Percentiles rank a stretch among this genome's conserved stretches.
Conservation (phyloP, 2,888 invertebrate genomes). For the Tetragonula carbonaria region DNA sequence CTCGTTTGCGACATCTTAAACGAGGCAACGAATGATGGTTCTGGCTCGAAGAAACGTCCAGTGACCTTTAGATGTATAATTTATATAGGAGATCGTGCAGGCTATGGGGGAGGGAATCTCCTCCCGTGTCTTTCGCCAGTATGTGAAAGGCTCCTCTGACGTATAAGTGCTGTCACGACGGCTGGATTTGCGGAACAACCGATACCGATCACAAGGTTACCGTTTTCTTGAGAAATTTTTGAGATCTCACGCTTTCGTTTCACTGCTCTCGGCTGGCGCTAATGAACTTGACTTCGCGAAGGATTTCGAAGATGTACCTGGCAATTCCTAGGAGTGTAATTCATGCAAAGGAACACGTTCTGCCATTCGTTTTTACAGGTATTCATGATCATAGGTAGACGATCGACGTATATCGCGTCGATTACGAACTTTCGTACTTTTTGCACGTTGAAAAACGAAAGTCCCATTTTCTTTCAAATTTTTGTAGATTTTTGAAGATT, state of each 20-base stretch:
- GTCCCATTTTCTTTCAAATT: too few species aligned
- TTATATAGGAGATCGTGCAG: slow-evolving; percentile 72
- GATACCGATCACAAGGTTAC: slow-evolving; percentile 58
- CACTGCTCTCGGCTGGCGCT: too few species aligned
- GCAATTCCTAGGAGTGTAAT: not conserved
- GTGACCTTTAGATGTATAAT: slow-evolving; percentile 79
- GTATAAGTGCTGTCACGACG: slow-evolving; percentile 58
- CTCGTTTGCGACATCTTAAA: slow-evolving; percentile 49
- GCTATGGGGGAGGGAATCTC: slow-evolving; percentile 61
- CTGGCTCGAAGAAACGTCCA: slow-evolving; percentile 71
- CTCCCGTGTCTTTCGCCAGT: slow-evolving; percentile 59
- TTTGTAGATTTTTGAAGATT: not conserved
- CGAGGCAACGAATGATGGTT: slow-evolving; percentile 59
- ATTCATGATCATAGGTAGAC: not conserved
- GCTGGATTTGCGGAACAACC: slow-evolving; percentile 43
- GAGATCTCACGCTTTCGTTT: slow-evolving; percentile 20
- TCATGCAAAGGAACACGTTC: not conserved
- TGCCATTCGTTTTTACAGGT: not conserved
- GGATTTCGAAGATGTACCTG: not conserved
- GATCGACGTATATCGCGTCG: not conserved
- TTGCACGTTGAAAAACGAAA: not conserved
- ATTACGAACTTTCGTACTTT: not conserved
- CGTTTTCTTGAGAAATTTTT: slow-evolving; percentile 34
- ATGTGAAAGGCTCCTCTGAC: slow-evolving; percentile 72
- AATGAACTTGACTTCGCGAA: slow-evolving; percentile 4